Evolutionary conservation across 2,113 vertebrate genomes (phyloP), one percentile per base, ranked within the genome.

Genomic region (Micronycteris hirsuta): DNA sequence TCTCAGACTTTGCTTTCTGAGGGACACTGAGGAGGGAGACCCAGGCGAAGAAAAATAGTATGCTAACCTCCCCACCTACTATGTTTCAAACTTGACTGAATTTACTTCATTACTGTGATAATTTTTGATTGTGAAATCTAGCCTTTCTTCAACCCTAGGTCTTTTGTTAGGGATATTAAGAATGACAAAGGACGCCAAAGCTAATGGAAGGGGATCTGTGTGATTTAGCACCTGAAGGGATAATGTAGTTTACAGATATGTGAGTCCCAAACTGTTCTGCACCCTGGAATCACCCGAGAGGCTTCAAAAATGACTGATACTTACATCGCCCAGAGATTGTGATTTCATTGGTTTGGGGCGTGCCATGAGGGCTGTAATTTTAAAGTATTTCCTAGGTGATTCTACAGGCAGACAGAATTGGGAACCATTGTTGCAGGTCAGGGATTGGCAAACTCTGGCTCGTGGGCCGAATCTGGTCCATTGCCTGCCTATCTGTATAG

Each of bases 71-170:
- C 20, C 68, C 15, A 43, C 70, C 24, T 84, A 52, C 24, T 17
- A n/a, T 85, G 85, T 49, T 65, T 95, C 58, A 82, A 65, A 78
- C 78, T 11, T 12, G 19, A 43, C 12, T 70, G 63, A 86, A 54
- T 89, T 85, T 85, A 85, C 56, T 94, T 87, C 54, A 15, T 49
- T 70, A 83, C 31, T 36, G 31, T 38, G 17, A 43, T 24, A 61
- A 61, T 80, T 94, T 74, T 49, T 33, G 17, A 56, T 80, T 73
- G 70, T 90, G 76, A 95, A 94, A 95, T 87, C 36, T 43, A 70
- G 10, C 38, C 19, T 78, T 87, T 43, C 8, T 63, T 2, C 43
- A 86, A 31, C 8, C 28, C 43, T 49, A 31, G 14, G 7, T 20
- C 19, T 86, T 92, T 95, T 91, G 15, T 31, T 74, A 76, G 43